Conservation (phyloP, 2,888 invertebrate genomes). For the Andrena dorsata region DNA sequence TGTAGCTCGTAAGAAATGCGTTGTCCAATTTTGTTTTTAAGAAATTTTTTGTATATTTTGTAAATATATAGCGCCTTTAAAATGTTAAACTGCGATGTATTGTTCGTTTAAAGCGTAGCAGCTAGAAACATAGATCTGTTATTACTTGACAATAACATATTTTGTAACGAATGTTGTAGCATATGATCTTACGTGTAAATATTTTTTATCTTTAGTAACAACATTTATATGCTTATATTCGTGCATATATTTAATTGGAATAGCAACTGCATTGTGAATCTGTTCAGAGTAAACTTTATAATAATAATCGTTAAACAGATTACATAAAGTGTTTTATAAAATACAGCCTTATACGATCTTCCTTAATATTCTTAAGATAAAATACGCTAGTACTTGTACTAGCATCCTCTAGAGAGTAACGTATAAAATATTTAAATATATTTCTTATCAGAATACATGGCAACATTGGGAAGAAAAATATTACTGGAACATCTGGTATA, state of each 20-base stretch:
- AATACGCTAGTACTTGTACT: too few relatives aligned
- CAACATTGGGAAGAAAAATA: constrained; percentile 7
- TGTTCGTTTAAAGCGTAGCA: constrained; percentile 15
- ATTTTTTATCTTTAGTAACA: constrained; percentile 41
- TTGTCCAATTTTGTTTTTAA: background rate
- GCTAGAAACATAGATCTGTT: constrained; percentile 60
- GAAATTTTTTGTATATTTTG: constrained; percentile 43
- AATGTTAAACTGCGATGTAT: constrained; percentile 19
- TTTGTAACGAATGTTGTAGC: constrained; percentile 34
- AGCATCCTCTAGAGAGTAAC: too few relatives aligned
- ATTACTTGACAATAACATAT: constrained; percentile 30
- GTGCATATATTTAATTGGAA: constrained; percentile 9
- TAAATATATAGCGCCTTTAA: constrained; percentile 43
- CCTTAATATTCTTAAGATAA: too few relatives aligned
- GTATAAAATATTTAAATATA: too few relatives aligned
- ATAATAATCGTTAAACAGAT: constrained; percentile 15
- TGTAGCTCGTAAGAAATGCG: constrained; percentile 2
- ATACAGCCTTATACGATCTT: constrained; percentile 17
- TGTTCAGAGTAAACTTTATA: constrained; percentile 13
- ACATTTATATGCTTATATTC: constrained; percentile 16
- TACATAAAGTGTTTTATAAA: constrained; percentile 17
- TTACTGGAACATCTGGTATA: background rate
- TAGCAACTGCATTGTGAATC: background rate
- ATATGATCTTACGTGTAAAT: constrained; percentile 47
- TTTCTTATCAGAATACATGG: background rate